Evolutionary conservation across 2,797 vertebrate species (phyloP), one percentile per base, ranked within the genome.

Genomic region (Sebastes iracundus): DNA sequence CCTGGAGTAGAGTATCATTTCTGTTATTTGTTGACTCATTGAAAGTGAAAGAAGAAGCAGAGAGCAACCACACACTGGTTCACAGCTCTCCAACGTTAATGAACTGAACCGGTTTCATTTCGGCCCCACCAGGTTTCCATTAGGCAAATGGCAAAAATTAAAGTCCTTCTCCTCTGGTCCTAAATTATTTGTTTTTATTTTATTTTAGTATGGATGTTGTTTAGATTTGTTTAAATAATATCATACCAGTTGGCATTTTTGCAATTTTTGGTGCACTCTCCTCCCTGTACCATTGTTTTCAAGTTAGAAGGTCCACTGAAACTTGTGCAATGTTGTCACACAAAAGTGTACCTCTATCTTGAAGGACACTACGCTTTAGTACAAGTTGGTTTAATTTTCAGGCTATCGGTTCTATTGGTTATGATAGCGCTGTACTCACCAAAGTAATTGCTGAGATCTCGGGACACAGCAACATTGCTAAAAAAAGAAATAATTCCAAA

Each of bases 181-280:
- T 49, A 49, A 49, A 49, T 49, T 18, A 49, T 49, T 20, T 49
- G 46, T 18, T 49, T 49, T 49, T 49, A 49, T 49, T 49, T 52
- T 53, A 13, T 22, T 35, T 1, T 32, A 35, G n/a, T 22, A 35
- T 62, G 30, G 13, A 38, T 27, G 0, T 18, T 13, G 10, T 35
- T 18, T 18, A 23, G 7, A 56, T 10, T 49, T 72, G 27, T 13
- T 28, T 10, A 53, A 27, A n/a, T 63, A 35, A 0, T 42, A 1
- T 42, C 0, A 49, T 20, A 46, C 0, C 0, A 20, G 42, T 0
- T 49, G 7, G 3, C 46, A 4, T 46, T 46, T 46, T 46, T 18
- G 42, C 14, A 46, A 46, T 20, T 52, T 52, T 20, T n/a, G 20
- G 46, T 52, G 46, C 20, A 52, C 20, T 52, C 7, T n/a, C 46